phyloP scores from a whole-genome alignment of 2,113 vertebrate genomes.

The Pao palembangensis region DNA sequence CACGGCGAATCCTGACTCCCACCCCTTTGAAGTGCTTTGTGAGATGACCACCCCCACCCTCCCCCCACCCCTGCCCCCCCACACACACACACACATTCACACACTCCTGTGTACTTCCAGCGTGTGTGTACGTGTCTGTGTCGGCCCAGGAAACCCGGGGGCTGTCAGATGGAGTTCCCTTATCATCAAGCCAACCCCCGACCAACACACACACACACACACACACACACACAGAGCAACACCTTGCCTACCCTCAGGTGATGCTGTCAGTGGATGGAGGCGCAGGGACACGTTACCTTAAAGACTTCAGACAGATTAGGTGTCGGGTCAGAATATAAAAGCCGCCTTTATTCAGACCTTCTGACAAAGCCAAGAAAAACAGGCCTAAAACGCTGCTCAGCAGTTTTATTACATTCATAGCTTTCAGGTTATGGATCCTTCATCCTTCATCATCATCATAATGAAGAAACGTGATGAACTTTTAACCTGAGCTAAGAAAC shows the following conservation, averaged over 20 bases:
- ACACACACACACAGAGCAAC: constrained; percentile 1
- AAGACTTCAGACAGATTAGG: constrained; percentile 19
- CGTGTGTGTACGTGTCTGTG: constrained; percentile 15
- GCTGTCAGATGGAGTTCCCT: constrained; percentile 19
- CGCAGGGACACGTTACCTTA: constrained; percentile 9
- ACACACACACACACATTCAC: too few species aligned
- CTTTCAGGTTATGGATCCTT: not conserved
- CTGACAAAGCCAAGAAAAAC: not conserved
- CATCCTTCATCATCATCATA: too few species aligned
- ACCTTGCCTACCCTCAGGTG: constrained; percentile 20
- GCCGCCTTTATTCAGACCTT: not conserved
- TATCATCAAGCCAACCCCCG: not conserved
- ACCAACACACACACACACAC: not conserved
- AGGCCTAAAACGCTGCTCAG: not conserved
- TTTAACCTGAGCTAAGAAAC: too few species aligned
- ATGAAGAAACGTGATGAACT: too few species aligned
- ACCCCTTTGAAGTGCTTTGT: constrained; percentile 36
- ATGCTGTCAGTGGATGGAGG: not conserved
- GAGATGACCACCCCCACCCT: constrained; percentile 20
- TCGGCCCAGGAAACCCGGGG: constrained; percentile 15
- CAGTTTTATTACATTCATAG: not conserved
- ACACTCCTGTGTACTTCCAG: constrained; percentile 4
- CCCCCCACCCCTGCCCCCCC: too few species aligned
- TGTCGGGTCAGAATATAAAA: constrained; percentile 20
- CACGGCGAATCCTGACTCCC: constrained; percentile 20